These are phyloP conservation scores for Vireo griseus DNA, from an alignment of 2,797 vertebrate species.

Conservation along the genomic window DNA sequence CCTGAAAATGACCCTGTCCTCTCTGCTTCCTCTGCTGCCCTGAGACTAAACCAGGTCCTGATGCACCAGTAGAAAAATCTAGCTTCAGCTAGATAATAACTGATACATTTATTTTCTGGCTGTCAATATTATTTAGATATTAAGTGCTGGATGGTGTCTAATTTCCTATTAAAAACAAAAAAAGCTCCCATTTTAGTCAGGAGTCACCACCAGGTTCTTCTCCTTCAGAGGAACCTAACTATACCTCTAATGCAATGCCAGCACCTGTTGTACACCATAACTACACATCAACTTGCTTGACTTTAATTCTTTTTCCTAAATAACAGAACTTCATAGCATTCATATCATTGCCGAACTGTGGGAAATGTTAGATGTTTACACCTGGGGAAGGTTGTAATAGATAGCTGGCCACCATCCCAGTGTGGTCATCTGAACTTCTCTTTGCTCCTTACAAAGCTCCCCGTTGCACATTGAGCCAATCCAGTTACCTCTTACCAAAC, in stretches of 20 bases:
- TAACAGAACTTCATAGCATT: not conserved
- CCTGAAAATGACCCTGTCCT: not conserved
- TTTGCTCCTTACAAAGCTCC: not conserved
- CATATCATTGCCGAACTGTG: not conserved
- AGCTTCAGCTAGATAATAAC: not conserved
- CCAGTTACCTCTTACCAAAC: not conserved
- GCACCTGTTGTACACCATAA: not conserved
- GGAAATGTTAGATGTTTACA: not conserved
- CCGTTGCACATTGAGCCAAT: fast-evolving
- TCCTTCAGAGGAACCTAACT: not conserved
- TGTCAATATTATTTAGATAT: not conserved
- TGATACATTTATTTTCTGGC: not conserved
- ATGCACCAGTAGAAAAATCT: not conserved
- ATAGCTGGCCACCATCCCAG: fast-evolving
- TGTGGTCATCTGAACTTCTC: not conserved
- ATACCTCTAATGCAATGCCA: not conserved
- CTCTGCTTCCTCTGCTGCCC: fast-evolving
- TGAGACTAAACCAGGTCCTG: not conserved
- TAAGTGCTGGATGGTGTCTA: not conserved
- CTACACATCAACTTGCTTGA: not conserved
- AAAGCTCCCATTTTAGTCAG: not conserved
- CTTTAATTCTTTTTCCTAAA: not conserved
- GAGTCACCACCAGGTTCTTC: not conserved
- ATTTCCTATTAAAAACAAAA: not conserved
- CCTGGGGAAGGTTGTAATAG: not conserved